Evolutionary conservation across 2,797 vertebrate species (phyloP).

Genomic region (Acipenser transmontanus): DNA sequence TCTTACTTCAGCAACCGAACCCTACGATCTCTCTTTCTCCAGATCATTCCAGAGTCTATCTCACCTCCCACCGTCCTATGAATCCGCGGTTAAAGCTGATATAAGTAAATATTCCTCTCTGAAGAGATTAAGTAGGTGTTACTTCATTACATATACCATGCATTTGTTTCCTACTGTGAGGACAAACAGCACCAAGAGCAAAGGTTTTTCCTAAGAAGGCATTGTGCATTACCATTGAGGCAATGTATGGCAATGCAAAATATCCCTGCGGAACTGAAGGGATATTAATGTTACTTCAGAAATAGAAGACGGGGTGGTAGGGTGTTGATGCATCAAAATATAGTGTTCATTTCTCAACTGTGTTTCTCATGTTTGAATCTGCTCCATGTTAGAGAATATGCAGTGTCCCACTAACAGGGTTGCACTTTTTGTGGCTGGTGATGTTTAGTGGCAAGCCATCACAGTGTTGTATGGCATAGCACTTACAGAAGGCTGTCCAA

Average conservation of each 20-base stretch:
- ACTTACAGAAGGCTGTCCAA: too few relatives aligned
- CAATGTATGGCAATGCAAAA: background rate
- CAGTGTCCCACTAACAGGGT: too few relatives aligned
- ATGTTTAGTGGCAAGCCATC: too few relatives aligned
- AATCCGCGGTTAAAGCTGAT: slow-evolving; percentile 89
- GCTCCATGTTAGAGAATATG: too few relatives aligned
- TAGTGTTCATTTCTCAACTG: background rate
- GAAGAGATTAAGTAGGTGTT: slow-evolving; percentile 94
- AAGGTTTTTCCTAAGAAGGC: slow-evolving; percentile 6
- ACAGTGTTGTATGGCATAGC: too few relatives aligned
- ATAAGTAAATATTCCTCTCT: slow-evolving; percentile 93
- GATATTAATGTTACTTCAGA: background rate
- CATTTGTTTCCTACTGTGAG: slow-evolving; percentile 12
- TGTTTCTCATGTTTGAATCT: too few relatives aligned
- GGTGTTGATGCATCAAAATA: background rate
- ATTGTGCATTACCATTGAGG: background rate
- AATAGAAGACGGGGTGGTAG: background rate
- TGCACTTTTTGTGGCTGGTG: too few relatives aligned
- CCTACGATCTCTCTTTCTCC: slow-evolving; percentile 95
- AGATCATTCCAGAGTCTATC: slow-evolving; percentile 98
- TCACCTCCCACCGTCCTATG: slow-evolving; percentile 92
- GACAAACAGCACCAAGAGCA: slow-evolving; percentile 29
- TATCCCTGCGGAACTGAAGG: background rate
- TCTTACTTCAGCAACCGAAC: slow-evolving; percentile 96
- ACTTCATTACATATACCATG: slow-evolving; percentile 40